These are phyloP conservation scores for Aradus depressus DNA, from an alignment of 2,888 invertebrate genomes.

Conservation along the genomic window DNA sequence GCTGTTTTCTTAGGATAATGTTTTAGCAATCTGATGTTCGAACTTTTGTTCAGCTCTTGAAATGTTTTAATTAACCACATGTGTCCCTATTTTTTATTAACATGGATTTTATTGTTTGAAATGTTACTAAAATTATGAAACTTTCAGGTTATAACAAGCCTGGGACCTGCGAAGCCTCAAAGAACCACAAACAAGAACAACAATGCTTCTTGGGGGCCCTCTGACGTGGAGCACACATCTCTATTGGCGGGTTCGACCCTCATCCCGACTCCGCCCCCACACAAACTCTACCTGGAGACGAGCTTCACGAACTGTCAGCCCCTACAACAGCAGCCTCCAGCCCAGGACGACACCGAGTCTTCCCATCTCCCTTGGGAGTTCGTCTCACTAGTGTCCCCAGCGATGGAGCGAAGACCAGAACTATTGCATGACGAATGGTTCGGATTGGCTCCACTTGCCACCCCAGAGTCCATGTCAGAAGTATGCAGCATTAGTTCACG, in stretches of 20 bases:
- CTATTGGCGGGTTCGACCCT: conserved; percentile 42
- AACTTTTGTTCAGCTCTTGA: too few species aligned
- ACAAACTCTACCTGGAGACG: conserved; percentile 56
- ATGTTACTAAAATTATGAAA: background rate
- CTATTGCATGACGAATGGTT: conserved; percentile 53
- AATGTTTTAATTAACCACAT: too few species aligned
- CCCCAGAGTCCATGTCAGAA: conserved; percentile 71
- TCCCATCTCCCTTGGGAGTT: conserved; percentile 41
- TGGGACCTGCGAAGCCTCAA: conserved; percentile 69
- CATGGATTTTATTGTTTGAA: too few species aligned
- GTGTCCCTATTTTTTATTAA: too few species aligned
- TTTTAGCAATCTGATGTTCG: too few species aligned
- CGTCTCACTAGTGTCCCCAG: conserved; percentile 36
- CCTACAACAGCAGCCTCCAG: conserved; percentile 1
- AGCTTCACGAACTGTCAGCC: conserved; percentile 61
- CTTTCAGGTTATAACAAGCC: conserved; percentile 59
- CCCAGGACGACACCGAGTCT: conserved; percentile 37
- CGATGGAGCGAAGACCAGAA: conserved; percentile 39
- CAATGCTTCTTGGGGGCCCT: conserved; percentile 35
- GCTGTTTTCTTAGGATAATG: too few species aligned
- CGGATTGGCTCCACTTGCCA: conserved; percentile 64
- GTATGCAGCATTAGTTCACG: conserved; percentile 61
- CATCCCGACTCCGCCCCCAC: conserved; percentile 42
- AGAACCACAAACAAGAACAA: conserved; percentile 37
- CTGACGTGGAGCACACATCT: conserved; percentile 33